A percentile compares a stretch with the other conserved stretches of the same genome.
Evolutionary conservation across 2,113 vertebrate species (phyloP).

Genomic region (Amblyornis subalaris): DNA sequence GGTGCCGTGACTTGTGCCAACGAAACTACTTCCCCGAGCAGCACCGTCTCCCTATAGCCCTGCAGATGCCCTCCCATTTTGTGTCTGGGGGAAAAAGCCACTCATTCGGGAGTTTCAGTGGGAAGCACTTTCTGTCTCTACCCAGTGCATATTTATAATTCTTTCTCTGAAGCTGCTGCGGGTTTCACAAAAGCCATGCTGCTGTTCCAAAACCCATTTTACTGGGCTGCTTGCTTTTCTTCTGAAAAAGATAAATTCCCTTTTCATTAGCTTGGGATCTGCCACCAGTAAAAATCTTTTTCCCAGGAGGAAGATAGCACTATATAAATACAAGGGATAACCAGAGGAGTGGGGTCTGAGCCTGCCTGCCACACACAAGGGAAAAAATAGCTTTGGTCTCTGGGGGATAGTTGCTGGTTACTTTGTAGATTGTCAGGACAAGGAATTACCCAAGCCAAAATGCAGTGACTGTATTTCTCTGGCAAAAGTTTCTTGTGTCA

Average conservation of each 20-base stretch:
- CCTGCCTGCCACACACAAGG: neutral
- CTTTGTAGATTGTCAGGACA: neutral
- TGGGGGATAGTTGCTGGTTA: neutral
- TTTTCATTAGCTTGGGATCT: neutral
- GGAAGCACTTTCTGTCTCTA: neutral
- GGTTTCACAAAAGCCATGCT: neutral
- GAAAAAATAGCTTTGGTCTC: neutral
- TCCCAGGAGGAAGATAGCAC: neutral
- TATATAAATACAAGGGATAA: neutral
- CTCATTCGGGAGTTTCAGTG: neutral
- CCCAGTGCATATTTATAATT: neutral
- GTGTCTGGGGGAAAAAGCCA: neutral
- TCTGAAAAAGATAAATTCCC: neutral
- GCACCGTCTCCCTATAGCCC: neutral
- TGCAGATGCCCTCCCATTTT: neutral
- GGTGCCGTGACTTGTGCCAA: neutral
- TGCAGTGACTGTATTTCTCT: neutral
- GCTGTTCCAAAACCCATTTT: neutral
- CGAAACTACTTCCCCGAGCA: neutral
- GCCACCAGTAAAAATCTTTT: neutral
- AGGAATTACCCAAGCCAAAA: constrained; percentile 24
- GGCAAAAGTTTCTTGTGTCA: constrained; percentile 39
- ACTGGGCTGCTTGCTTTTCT: neutral
- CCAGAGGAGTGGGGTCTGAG: neutral
- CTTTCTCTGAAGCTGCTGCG: neutral